Evolutionary conservation across 2,113 vertebrate species (phyloP), one percentile per base, ranked within the genome.

Genomic region (Vanacampus margaritifer): DNA sequence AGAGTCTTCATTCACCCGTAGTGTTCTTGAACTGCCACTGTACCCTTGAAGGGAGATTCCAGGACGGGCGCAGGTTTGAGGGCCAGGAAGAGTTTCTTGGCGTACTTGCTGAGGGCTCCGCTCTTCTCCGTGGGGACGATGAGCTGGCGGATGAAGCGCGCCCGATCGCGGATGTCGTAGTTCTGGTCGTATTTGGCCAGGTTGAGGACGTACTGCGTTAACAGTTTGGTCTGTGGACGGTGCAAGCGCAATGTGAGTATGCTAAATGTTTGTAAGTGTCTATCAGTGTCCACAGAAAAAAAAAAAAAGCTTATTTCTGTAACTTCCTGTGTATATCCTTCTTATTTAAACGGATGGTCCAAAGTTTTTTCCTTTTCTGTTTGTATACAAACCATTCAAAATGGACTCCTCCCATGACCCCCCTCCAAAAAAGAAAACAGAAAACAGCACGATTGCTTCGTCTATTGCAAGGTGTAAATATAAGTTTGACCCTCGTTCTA

Each of bases 1-100:
- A 41, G 13, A n/a, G 35, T 2, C 1, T 41, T 10, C 28, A 32
- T 62, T 37, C 17, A 24, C 19, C 14, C 17, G 32, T 21, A 21
- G 1, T n/a, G 21, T 19, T 48, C 26, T 54, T 19, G 2, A 58
- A 45, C 5, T 10, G 11, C 13, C 79, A 46, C 43, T 51, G 19
- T 90, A 99, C 97, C 97, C 97, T 99, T 99, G 89, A 99, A 99
- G 12, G 96, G 95, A 43, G 97, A 99, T 86, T 99, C 96, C 67
- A 98, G 86, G 71, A 99, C 87, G 0, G 97, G 97, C 2, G 97
- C 97, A 0, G 97, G 97, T 73, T 99, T 99, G 64, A 97, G 94
- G 5, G 97, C 97, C 72, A 99, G 90, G 91, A 99, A 98, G 68
- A 99, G 93, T 79, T 98, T 99, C 88, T 98, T 98, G 68, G 97